Evolutionary conservation across 1,140 invertebrate species (phyloP), one percentile per base, ranked within the genome.

Genomic region (Aphis gossypii): DNA sequence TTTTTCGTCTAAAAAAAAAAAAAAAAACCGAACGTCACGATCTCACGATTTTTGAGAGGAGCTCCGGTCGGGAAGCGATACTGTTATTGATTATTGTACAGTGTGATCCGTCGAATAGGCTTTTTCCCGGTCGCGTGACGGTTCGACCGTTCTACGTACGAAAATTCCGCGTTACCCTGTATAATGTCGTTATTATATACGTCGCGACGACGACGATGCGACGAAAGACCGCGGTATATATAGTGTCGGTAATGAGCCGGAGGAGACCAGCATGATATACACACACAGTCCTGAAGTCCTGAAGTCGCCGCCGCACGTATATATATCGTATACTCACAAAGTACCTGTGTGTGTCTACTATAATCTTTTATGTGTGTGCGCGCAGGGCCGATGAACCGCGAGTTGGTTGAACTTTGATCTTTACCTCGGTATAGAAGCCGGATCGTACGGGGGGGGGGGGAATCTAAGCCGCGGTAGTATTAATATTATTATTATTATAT

Each of bases 401-500:
- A 92, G 91, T 92, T 92, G 91, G 23, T 92, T 92, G 91, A 84
- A 83, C 68, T 92, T 51, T 92, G 91, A 92, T 92, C 91, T 92
- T 92, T 92, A 60, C 56, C 18, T 18, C 4, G 44, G 14, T 18
- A 1, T 46, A 6, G 25, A 9, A 41, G 11, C 2, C 5, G 9
- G 48, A 51, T 76, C 60, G 60, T 25, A 30, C 23, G 44, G 35
- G 35, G 1, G 30, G 1, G 14, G 41, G 41, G 23, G 44, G 41
- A 30, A 48, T 7, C 14, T 21, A 7, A 9, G 41, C 41, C 84
- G 30, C 44, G 30, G 46, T 30, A 38, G 41, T 84, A 76, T 35
- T 68, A n/a, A 38, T 84, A 76, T n/a, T 76, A n/a, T n/a, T 68
- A 68, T 68, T n/a, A 60, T 68, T 68, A 76, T 51, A 51, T 51